Conservation (phyloP, 1,140 invertebrate species). For the Solenopsis invicta region DNA sequence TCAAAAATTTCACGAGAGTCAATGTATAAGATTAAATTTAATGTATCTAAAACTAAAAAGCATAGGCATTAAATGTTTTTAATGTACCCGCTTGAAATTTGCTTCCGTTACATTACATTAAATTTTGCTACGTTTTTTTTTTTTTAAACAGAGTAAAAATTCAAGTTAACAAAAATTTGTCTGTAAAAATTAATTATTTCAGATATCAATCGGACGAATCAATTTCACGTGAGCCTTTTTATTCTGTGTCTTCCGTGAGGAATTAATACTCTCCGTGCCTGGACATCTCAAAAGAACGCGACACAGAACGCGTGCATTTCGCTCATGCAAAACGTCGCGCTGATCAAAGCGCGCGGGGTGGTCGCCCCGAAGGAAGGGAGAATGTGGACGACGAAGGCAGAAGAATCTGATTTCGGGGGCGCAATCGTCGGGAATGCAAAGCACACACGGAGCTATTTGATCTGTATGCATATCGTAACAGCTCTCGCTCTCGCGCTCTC, state of each 20-base stretch:
- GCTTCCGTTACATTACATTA: too few species aligned
- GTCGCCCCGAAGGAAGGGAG: conserved; percentile 43
- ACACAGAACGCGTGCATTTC: background rate
- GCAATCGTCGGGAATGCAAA: conserved; percentile 68
- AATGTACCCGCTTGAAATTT: too few species aligned
- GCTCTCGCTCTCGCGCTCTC: conserved; percentile 48
- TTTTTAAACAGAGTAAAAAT: too few species aligned
- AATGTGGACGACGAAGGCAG: conserved; percentile 51
- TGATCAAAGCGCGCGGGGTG: conserved; percentile 49
- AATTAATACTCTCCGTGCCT: background rate
- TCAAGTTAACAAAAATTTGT: background rate
- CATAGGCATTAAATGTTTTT: too few species aligned
- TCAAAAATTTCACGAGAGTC: too few species aligned
- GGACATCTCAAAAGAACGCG: conserved; percentile 42
- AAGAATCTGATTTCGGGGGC: conserved; percentile 64
- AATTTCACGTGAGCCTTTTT: background rate
- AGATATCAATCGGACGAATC: background rate
- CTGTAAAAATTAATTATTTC: background rate
- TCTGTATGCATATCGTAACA: conserved; percentile 72
- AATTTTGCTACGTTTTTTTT: too few species aligned
- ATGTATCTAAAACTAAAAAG: too few species aligned
- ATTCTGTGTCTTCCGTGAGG: background rate
- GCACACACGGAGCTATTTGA: conserved; percentile 70
- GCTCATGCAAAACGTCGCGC: conserved; percentile 32
- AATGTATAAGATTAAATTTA: too few species aligned